A percentile compares a stretch with the other conserved stretches of the same genome.
phyloP scores from a whole-genome alignment of 2,888 invertebrate species.

The Himalopsyche anomala region DNA sequence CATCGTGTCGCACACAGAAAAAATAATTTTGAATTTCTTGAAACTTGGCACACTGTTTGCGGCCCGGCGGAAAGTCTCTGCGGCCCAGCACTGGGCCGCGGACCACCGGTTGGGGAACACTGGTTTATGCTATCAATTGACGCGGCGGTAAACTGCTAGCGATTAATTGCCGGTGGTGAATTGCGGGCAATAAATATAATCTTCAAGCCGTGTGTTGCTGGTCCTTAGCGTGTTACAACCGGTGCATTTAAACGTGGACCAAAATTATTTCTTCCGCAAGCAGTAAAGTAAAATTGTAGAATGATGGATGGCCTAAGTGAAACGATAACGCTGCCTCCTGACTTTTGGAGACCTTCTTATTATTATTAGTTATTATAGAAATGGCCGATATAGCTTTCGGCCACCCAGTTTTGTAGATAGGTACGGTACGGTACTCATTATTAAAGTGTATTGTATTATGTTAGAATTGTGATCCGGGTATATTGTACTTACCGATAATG shows the following conservation, averaged over 20 bases:
- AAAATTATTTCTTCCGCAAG: constrained; percentile 29
- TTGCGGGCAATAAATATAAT: too few relatives aligned
- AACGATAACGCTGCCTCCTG: constrained; percentile 32
- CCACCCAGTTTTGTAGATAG: constrained; percentile 42
- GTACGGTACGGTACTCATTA: not conserved
- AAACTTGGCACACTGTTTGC: too few relatives aligned
- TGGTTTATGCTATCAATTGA: too few relatives aligned
- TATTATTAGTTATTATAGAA: not conserved
- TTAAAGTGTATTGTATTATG: not conserved
- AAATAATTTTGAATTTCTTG: too few relatives aligned
- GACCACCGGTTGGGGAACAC: not conserved
- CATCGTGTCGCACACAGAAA: too few relatives aligned
- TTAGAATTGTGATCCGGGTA: too few relatives aligned
- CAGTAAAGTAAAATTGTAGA: constrained; percentile 15
- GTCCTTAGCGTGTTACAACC: not conserved
- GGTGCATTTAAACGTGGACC: not conserved
- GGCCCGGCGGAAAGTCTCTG: constrained; percentile 50
- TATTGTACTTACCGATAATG: too few relatives aligned
- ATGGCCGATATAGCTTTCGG: constrained; percentile 11
- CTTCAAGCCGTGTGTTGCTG: not conserved
- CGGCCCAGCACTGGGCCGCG: constrained; percentile 7
- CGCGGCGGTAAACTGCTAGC: too few relatives aligned
- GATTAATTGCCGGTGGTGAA: too few relatives aligned
- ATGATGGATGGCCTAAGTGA: constrained; percentile 48
- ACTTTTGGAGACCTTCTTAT: constrained; percentile 30